A percentile compares a stretch with the other conserved stretches of the same genome.
Evolutionary conservation across 2,797 vertebrate species (phyloP).

Genomic region (Girardinus metallicus): DNA sequence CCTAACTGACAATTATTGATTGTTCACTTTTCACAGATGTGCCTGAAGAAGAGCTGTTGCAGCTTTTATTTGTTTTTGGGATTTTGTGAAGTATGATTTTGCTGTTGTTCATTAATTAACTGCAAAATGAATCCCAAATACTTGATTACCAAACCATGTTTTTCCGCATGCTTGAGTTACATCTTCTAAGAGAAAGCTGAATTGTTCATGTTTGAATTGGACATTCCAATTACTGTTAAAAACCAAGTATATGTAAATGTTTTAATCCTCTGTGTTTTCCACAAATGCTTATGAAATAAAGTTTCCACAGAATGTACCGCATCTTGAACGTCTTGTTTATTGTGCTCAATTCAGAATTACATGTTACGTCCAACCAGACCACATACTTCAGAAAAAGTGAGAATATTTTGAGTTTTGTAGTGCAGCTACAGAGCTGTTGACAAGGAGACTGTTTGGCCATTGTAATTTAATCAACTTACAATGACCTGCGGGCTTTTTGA

Average conservation of each 20-base stretch:
- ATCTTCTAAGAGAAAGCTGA: conserved; percentile 9
- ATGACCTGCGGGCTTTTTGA: neutral
- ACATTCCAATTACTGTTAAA: conserved; percentile 13
- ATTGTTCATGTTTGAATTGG: conserved; percentile 15
- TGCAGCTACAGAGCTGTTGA: neutral
- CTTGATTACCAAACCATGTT: conserved; percentile 21
- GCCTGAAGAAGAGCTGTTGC: conserved; percentile 42
- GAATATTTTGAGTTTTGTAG: conserved; percentile 3
- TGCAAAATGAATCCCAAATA: neutral
- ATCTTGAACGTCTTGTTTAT: conserved; percentile 12
- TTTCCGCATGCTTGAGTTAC: conserved; percentile 4
- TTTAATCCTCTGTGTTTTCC: conserved; percentile 5
- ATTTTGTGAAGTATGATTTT: conserved; percentile 18
- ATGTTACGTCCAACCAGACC: neutral
- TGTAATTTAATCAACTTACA: conserved; percentile 12
- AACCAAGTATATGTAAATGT: conserved; percentile 16
- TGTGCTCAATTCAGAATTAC: neutral
- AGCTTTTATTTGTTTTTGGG: neutral
- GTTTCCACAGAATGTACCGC: neutral
- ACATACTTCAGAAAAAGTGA: neutral
- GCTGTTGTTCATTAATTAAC: conserved; percentile 25
- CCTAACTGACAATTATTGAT: neutral
- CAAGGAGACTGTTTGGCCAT: conserved; percentile 4
- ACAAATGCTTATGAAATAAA: conserved; percentile 31
- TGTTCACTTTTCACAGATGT: conserved; percentile 52